Base-by-base conservation (phyloP, 53 echinoderm and acorn worm species). In the Henricia sp. region DNA sequence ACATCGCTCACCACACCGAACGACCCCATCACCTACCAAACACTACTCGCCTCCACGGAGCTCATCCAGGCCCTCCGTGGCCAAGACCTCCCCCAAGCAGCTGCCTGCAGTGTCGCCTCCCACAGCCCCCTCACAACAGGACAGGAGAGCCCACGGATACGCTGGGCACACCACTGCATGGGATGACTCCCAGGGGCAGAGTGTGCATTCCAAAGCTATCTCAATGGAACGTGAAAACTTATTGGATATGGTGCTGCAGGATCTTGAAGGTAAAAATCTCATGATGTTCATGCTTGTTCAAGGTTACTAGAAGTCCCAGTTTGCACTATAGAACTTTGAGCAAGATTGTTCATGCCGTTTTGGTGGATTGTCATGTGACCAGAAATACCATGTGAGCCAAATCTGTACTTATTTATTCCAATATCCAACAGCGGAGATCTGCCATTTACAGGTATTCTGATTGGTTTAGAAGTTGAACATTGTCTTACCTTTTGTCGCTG, bases 211-310 rank as follows among this genome's bases (percentile, higher is more conserved):
- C 84, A 89, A 94, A 35, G 89, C 87, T 0, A 72, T 62, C 33
- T 35, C 63, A 6, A 62, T 1, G 71, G 77, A 56, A 50, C 84
- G 69, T 40, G 85, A 56, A 34, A 87, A 26, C 85, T 52, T 83
- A 50, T 89, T 87, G 23, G 94, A 94, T 85, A 46, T 99, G 52
- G 88, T 91, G 37, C 82, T 99, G 2, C 94, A 99, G 72, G 99
- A 99, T 85, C 72, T 99, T 11, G 99, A 99, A 82, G 92, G 99
- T 94, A 74, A 2, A 42, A 26, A 46, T 46, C 14, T 46, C 14
- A 46, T 10, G 8, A 46, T 10, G 8, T n/a, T n/a, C n/a, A n/a
- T n/a, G n/a, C n/a, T n/a, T n/a, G n/a, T n/a, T n/a, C n/a, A n/a
- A n/a, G n/a, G n/a, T n/a, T n/a, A n/a, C n/a, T n/a, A n/a, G n/a